Conservation (phyloP, 2,888 invertebrate species). For the Pristionchus entomophagus region DNA sequence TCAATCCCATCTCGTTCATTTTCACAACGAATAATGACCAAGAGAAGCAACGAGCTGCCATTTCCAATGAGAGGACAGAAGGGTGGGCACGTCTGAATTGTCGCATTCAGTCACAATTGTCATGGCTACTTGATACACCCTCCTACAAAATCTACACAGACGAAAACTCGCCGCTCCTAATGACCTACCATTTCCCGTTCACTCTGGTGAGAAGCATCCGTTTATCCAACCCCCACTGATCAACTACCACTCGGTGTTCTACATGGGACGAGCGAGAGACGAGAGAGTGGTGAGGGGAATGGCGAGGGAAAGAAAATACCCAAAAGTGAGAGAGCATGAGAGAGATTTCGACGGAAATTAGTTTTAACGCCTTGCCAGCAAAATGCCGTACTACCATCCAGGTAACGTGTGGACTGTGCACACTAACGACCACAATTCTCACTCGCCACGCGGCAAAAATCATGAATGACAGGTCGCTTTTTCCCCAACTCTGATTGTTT, state of each 20-base stretch:
- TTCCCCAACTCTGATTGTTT: background rate
- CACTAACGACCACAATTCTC: background rate
- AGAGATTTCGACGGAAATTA: too few species aligned
- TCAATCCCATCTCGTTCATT: constrained; percentile 13
- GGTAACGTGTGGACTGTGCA: background rate
- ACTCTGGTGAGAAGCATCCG: background rate
- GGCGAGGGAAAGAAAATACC: too few species aligned
- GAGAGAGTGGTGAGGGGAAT: too few species aligned
- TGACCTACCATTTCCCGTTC: background rate
- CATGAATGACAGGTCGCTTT: constrained; percentile 6
- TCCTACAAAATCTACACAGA: constrained; percentile 24
- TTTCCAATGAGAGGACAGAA: background rate
- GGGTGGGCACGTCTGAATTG: too few species aligned
- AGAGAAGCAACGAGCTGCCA: background rate
- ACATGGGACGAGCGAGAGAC: too few species aligned
- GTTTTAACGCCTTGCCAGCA: background rate
- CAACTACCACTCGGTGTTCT: too few species aligned
- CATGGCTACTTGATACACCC: background rate
- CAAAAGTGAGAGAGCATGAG: too few species aligned
- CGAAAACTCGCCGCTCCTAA: background rate
- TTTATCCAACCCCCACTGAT: too few species aligned
- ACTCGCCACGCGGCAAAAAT: background rate
- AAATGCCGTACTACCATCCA: background rate
- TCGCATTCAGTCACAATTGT: background rate
- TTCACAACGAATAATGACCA: background rate